A percentile compares a stretch with the other conserved stretches of the same genome.
These are phyloP conservation scores for Carabus problematicus DNA, from an alignment of 2,888 invertebrate species.

Conservation along the genomic window DNA sequence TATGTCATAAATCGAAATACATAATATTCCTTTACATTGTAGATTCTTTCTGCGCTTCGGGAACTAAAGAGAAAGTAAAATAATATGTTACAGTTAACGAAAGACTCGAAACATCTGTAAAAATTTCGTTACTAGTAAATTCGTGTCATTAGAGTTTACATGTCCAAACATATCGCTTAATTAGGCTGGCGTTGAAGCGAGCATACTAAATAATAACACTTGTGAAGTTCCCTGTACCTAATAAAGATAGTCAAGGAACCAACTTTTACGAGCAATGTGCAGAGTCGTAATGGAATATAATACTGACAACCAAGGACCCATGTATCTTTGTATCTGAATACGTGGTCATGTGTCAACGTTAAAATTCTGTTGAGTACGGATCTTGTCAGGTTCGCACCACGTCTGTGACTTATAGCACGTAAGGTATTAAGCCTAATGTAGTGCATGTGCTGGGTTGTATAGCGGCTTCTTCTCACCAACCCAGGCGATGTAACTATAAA, in stretches of 20 bases:
- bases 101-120: neutral
- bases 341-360: too few species aligned
- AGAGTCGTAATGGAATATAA: too few species aligned
- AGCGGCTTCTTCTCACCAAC: neutral
- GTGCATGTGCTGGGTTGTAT: constrained; percentile 1
- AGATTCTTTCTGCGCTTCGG: too few species aligned
- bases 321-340: too few species aligned
- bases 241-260: constrained; percentile 11
- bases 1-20: too few species aligned
- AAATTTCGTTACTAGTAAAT: constrained; percentile 24
- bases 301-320: too few species aligned
- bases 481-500: constrained; percentile 15
- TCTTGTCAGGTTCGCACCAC: too few species aligned
- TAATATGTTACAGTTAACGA: too few species aligned
- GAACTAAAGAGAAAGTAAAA: too few species aligned
- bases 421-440: constrained; percentile 7
- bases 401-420: neutral
- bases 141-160: constrained; percentile 27
- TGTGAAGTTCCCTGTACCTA: constrained; percentile 9
- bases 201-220: constrained; percentile 16
- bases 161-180: constrained; percentile 38
- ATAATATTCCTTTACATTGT: too few species aligned
- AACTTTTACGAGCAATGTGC: too few species aligned
- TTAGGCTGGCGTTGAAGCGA: constrained; percentile 28
- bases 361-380: too few species aligned